Conservation (phyloP, 2,888 invertebrate species). For the Psococerastis gibbosa region DNA sequence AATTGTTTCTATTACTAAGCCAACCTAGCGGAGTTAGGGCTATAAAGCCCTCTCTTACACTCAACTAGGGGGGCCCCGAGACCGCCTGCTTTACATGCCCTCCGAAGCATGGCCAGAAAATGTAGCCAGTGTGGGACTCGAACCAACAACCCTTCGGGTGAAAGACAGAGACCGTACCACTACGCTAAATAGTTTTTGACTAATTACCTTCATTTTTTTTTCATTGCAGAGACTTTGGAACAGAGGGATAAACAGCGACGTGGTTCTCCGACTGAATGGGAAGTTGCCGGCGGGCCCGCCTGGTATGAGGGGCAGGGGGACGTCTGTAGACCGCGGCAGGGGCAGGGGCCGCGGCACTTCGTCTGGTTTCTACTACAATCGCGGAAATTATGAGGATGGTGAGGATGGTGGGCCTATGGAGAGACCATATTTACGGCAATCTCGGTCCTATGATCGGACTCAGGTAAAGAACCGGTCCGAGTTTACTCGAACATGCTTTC, state of each 20-base stretch:
- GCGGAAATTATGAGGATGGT: slow-evolving; percentile 28
- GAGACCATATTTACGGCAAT: slow-evolving; percentile 11
- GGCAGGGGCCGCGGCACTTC: slow-evolving; percentile 24
- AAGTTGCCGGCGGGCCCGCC: slow-evolving; percentile 19
- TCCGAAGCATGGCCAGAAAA: too few species aligned
- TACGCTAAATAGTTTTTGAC: too few species aligned
- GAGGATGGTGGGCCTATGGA: slow-evolving; percentile 21
- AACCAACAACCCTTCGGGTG: too few species aligned
- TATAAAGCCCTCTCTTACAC: too few species aligned
- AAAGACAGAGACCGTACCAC: too few species aligned
- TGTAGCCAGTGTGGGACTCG: too few species aligned
- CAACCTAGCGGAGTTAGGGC: too few species aligned
- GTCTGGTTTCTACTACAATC: slow-evolving; percentile 25
- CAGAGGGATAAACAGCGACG: slow-evolving; percentile 32
- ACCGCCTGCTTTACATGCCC: too few species aligned
- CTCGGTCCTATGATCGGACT: slow-evolving; percentile 19
- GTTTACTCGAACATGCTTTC: too few species aligned
- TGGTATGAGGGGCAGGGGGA: slow-evolving; percentile 18
- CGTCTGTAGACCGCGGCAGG: slow-evolving; percentile 19
- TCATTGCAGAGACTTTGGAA: slow-evolving; percentile 34
- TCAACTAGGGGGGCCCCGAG: too few species aligned
- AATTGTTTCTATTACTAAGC: too few species aligned
- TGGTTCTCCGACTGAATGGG: slow-evolving; percentile 25
- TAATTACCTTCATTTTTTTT: too few species aligned
- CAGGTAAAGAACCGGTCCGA: slow-evolving; percentile 17